These are phyloP conservation scores for Axis porcinus DNA, from an alignment of 2,113 vertebrate species.

Conservation along the genomic window DNA sequence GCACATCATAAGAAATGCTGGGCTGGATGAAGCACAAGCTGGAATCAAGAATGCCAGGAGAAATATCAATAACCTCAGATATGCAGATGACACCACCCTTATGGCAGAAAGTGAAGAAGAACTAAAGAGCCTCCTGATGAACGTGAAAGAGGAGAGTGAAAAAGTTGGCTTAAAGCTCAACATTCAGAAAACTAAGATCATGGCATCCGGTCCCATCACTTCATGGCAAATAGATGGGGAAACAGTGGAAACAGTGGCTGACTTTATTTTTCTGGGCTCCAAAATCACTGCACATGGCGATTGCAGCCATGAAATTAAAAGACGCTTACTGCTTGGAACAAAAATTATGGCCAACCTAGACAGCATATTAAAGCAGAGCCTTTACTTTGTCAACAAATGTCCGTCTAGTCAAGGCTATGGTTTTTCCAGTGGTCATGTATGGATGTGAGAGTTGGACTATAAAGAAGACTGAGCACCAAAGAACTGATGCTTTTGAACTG, in stretches of 20 bases:
- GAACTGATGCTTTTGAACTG: neutral
- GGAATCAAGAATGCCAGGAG: neutral
- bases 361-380: neutral
- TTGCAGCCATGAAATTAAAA: neutral
- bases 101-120: no score
- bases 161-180: no score
- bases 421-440: neutral
- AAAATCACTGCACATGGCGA: neutral
- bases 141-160: no score
- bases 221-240: no score
- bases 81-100: neutral
- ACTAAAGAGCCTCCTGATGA: no score
- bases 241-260: no score
- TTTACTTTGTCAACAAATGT: neutral
- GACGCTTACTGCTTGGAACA: neutral
- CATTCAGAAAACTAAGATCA: no score
- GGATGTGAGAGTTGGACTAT: neutral
- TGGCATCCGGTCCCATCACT: no score
- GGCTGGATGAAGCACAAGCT: neutral
- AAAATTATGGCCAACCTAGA: neutral
- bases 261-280: neutral
- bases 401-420: neutral
- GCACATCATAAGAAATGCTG: neutral
- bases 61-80: neutral
- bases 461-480: rapidly evolving